Percentiles rank a stretch among this genome's conserved stretches.
Conservation (phyloP, 2,797 vertebrate species). For the Cynopterus sphinx region DNA sequence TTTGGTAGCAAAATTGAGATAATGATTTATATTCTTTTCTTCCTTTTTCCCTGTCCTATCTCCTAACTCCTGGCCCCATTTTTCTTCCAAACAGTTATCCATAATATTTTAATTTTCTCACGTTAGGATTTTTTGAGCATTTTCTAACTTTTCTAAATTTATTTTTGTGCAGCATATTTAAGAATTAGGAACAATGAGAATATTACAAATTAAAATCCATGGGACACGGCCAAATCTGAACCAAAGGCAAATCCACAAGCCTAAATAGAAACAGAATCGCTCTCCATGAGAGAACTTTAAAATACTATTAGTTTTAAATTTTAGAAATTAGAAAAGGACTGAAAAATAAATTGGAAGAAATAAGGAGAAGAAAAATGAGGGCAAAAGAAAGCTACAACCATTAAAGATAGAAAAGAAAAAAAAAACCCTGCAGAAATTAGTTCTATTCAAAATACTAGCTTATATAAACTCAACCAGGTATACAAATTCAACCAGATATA, state of each 20-base stretch:
- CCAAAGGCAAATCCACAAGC: not conserved
- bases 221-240: not conserved
- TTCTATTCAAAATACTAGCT: conserved; percentile 35
- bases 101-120: conserved; percentile 2
- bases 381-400: not conserved
- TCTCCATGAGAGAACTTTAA: not conserved
- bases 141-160: not conserved
- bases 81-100: not conserved
- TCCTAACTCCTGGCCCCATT: not conserved
- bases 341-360: not conserved
- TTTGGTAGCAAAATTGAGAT: not conserved
- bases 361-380: not conserved
- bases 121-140: not conserved
- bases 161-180: not conserved
- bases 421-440: not conserved
- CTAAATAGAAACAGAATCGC: not conserved
- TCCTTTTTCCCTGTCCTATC: not conserved
- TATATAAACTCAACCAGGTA: not conserved
- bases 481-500: not conserved
- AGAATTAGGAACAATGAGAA: not conserved
- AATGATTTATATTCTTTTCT: not conserved
- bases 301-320: not conserved
- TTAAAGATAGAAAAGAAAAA: not conserved
- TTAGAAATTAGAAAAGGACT: not conserved
- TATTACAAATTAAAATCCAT: not conserved